phyloP scores from a whole-genome alignment of 2,888 invertebrate species.

The Latrodectus hesperus region DNA sequence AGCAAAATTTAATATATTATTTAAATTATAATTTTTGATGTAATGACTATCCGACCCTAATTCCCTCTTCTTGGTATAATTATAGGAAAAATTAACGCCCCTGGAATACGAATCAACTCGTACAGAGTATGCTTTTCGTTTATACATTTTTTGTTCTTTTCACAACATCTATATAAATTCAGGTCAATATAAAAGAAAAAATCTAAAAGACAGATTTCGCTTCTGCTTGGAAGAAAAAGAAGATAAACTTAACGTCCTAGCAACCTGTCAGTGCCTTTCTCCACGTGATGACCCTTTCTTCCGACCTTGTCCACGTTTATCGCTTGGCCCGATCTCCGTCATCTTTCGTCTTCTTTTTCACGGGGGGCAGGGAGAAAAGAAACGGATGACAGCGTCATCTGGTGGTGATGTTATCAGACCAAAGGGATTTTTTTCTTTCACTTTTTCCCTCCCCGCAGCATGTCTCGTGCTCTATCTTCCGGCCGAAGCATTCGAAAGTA shows the following conservation, averaged over 20 bases:
- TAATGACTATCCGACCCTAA: too few species aligned
- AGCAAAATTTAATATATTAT: too few species aligned
- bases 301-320: conserved; percentile 47
- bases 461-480: neutral
- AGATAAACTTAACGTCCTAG: conserved; percentile 24
- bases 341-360: conserved; percentile 20
- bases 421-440: conserved; percentile 12
- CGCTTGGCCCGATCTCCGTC: conserved; percentile 34
- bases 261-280: neutral
- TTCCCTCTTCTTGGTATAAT: too few species aligned
- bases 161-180: too few species aligned
- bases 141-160: too few species aligned
- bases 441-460: neutral
- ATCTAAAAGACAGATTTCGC: neutral
- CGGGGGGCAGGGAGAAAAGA: conserved; percentile 5
- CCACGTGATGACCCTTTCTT: conserved; percentile 38
- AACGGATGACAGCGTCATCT: conserved; percentile 62
- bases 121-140: too few species aligned
- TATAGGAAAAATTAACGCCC: too few species aligned
- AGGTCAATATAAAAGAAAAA: too few species aligned
- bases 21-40: too few species aligned
- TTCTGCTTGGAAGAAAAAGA: neutral
- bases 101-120: too few species aligned
- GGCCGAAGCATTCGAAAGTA: neutral
- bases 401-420: conserved; percentile 52